These are phyloP conservation scores for Macrobrachium nipponense DNA, from an alignment of 1,140 invertebrate genomes.

Conservation along the genomic window DNA sequence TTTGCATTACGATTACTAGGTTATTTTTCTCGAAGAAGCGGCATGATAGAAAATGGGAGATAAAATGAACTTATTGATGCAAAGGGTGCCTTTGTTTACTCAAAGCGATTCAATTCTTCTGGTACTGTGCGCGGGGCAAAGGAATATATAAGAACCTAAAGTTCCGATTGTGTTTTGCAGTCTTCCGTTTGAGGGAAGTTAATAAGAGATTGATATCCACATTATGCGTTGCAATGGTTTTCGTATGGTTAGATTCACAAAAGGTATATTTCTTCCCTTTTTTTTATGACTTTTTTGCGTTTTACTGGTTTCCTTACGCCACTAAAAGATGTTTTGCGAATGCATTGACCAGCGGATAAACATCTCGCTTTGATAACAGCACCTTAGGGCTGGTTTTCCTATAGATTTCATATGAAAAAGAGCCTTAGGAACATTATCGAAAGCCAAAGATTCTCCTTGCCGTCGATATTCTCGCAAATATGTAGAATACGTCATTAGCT, in stretches of 20 bases:
- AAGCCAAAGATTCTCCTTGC: conserved; percentile 14
- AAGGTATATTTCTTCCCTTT: not conserved
- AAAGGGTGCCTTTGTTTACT: too few species aligned
- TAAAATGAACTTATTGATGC: too few species aligned
- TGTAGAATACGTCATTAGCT: too few species aligned
- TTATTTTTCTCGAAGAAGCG: too few species aligned
- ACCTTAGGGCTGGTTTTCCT: not conserved
- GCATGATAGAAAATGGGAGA: too few species aligned
- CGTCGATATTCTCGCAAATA: too few species aligned
- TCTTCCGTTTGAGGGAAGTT: not conserved
- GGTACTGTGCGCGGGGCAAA: too few species aligned
- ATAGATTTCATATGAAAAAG: not conserved
- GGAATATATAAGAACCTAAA: too few species aligned
- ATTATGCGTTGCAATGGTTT: conserved; percentile 18
- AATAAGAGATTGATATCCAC: not conserved
- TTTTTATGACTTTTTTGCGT: not conserved
- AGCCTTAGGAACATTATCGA: not conserved
- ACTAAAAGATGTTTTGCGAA: too few species aligned
- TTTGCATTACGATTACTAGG: too few species aligned
- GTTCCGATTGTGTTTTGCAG: too few species aligned
- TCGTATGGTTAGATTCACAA: conserved; percentile 13
- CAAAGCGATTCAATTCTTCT: too few species aligned
- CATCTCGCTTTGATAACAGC: conserved; percentile 20
- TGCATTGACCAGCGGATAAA: not conserved
- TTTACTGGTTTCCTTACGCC: not conserved